A percentile compares a stretch with the other conserved stretches of the same genome.
Evolutionary conservation across 2,113 vertebrate genomes (phyloP).

Genomic region (Melospiza georgiana): DNA sequence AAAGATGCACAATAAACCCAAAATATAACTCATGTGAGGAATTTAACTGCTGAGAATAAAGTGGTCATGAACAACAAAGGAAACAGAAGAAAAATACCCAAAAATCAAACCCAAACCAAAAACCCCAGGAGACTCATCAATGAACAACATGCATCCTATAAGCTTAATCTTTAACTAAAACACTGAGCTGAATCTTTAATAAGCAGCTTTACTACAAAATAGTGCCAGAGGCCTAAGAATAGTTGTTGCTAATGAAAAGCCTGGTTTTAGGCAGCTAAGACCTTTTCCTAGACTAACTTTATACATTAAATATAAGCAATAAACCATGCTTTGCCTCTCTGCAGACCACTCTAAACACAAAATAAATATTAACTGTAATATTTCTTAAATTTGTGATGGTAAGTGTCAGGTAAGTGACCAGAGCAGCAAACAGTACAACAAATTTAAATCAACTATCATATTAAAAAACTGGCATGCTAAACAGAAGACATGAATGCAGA

Average conservation of each 20-base stretch:
- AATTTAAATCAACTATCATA: neutral
- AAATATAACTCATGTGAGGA: constrained; percentile 16
- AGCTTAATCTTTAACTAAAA: neutral
- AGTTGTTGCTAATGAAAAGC: neutral
- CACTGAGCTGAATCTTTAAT: neutral
- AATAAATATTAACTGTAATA: neutral
- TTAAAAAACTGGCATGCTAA: neutral
- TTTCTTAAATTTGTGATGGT: neutral
- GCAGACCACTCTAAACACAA: neutral
- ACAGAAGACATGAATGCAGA: neutral
- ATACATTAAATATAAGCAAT: neutral
- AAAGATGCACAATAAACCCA: neutral
- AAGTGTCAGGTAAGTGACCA: neutral
- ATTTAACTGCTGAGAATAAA: constrained; percentile 10
- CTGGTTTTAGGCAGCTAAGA: neutral
- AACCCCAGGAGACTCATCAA: neutral
- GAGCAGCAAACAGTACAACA: neutral
- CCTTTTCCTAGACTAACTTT: neutral
- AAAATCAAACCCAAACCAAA: neutral
- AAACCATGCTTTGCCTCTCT: neutral
- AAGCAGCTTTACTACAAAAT: neutral
- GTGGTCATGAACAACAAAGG: constrained; percentile 34
- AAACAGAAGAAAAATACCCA: neutral
- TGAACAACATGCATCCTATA: neutral
- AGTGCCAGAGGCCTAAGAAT: neutral